These are phyloP conservation scores for Conopomorpha cramerella DNA, from an alignment of 1,140 invertebrate genomes.

Conservation along the genomic window DNA sequence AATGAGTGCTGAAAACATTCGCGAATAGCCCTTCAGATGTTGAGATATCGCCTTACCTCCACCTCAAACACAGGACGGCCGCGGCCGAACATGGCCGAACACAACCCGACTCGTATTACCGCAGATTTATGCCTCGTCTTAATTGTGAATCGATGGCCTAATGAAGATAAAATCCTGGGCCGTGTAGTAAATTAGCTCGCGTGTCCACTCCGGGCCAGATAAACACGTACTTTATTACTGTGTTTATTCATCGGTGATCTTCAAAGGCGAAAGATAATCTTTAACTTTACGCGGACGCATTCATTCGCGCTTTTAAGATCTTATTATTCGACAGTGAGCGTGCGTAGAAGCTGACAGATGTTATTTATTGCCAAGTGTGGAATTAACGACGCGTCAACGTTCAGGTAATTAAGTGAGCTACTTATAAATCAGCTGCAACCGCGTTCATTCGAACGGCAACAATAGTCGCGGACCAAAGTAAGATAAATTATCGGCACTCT, in stretches of 20 bases:
- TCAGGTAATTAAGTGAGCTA: conserved; percentile 38
- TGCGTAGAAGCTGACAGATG: too few species aligned
- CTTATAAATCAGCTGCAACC: conserved; percentile 47
- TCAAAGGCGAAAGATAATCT: conserved; percentile 57
- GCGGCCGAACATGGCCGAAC: too few species aligned
- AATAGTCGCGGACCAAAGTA: conserved; percentile 47
- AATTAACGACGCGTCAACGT: conserved; percentile 34
- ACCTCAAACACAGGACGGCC: too few species aligned
- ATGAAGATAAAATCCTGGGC: conserved; percentile 60
- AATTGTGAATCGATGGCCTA: conserved; percentile 61
- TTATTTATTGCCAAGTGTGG: too few species aligned
- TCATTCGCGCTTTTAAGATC: conserved; percentile 39
- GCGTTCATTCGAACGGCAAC: conserved; percentile 29
- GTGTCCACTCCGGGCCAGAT: conserved; percentile 56
- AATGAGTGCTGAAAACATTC: too few species aligned
- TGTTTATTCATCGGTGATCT: conserved; percentile 58
- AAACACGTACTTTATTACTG: conserved; percentile 59
- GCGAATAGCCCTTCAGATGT: too few species aligned
- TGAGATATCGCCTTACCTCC: too few species aligned
- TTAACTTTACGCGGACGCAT: conserved; percentile 53
- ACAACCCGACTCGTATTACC: conserved; percentile 55
- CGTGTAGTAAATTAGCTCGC: conserved; percentile 60
- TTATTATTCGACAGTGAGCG: too few species aligned
- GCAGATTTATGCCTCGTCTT: conserved; percentile 59
- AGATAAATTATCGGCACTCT: conserved; percentile 55